Conservation (phyloP, 2,797 vertebrate genomes). For the Morus bassanus region DNA sequence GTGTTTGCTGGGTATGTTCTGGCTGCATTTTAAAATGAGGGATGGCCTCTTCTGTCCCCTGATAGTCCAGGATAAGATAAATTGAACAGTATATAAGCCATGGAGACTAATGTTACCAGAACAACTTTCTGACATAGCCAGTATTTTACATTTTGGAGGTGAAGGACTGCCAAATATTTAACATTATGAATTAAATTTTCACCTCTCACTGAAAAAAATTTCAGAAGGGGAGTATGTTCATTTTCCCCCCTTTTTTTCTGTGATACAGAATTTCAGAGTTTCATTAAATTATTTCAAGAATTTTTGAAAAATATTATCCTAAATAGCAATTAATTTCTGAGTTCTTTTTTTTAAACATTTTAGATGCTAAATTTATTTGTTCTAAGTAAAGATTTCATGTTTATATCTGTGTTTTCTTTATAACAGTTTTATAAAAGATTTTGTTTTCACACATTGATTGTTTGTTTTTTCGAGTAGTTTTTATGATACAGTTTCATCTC, state of each 20-base stretch:
- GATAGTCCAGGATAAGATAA: background rate
- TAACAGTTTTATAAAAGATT: slow-evolving; percentile 7
- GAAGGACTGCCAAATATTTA: background rate
- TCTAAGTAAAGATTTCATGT: slow-evolving; percentile 22
- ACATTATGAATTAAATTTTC: background rate
- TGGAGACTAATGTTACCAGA: background rate
- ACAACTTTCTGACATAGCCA: background rate
- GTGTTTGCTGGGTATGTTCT: background rate
- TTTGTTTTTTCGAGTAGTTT: slow-evolving; percentile 31
- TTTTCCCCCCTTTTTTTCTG: background rate
- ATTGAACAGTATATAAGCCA: background rate
- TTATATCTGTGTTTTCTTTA: slow-evolving; percentile 16
- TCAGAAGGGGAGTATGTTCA: background rate
- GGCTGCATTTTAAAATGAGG: background rate
- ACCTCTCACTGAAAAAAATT: background rate
- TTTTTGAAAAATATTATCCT: slow-evolving; percentile 3
- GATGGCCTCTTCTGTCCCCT: background rate
- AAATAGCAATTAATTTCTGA: slow-evolving; percentile 32
- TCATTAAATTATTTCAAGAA: background rate
- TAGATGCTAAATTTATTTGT: background rate
- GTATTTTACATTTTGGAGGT: background rate
- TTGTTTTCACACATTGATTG: slow-evolving; percentile 44
- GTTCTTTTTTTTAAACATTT: background rate
- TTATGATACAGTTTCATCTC: slow-evolving; percentile 59
- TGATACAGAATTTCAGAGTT: background rate